Evolutionary conservation across 2,797 vertebrate genomes (phyloP).

Genomic region (Lerista edwardsae): DNA sequence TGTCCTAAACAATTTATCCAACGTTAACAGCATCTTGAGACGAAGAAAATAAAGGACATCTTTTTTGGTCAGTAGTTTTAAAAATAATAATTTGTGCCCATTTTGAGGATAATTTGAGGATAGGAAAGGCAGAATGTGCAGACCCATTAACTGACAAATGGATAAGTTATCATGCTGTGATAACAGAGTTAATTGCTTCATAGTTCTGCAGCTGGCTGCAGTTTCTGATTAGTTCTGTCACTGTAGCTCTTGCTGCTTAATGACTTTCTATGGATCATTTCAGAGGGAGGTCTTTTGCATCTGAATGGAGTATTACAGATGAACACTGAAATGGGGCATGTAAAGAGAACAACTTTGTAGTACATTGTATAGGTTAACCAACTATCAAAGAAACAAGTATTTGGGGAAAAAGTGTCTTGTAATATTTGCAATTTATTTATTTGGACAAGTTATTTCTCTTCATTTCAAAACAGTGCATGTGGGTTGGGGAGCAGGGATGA

Average conservation of each 20-base stretch:
- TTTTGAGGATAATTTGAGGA: background rate
- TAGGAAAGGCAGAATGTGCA: constrained; percentile 3
- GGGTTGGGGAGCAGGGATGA: too few relatives aligned
- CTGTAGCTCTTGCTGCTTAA: background rate
- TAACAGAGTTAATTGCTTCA: background rate
- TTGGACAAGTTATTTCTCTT: too few relatives aligned
- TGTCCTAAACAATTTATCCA: constrained; percentile 62
- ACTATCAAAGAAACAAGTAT: too few relatives aligned
- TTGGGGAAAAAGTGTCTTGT: too few relatives aligned
- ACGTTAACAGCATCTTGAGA: constrained; percentile 57
- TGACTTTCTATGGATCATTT: background rate
- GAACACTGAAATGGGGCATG: background rate
- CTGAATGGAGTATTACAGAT: background rate
- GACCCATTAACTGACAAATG: constrained; percentile 13
- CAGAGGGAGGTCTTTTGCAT: background rate
- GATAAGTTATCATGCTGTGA: background rate
- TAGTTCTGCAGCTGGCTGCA: constrained; percentile 9
- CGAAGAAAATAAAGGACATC: constrained; percentile 39
- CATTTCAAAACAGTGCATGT: too few relatives aligned
- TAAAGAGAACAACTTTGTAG: background rate
- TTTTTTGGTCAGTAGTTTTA: constrained; percentile 24
- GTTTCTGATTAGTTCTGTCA: background rate
- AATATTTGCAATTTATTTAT: too few relatives aligned
- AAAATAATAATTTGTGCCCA: constrained; percentile 25
- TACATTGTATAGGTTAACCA: background rate